Base-by-base conservation (phyloP, 2,797 vertebrate species). In the Chaunax sp. region DNA sequence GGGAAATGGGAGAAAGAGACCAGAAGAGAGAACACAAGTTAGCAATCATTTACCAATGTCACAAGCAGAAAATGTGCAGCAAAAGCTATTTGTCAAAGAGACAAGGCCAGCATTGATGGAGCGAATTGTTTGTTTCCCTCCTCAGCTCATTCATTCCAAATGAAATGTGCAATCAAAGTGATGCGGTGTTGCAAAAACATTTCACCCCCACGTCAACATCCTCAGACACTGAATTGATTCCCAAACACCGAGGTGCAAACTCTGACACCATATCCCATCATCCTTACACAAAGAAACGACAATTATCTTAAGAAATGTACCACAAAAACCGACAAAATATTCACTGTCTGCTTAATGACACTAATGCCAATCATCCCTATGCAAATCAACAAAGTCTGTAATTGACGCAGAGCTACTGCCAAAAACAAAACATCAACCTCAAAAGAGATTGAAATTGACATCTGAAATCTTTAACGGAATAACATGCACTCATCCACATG, bases 161-260 rank as follows among this genome's bases (percentile, higher is more conserved):
- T 78, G 79, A 89, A 87, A 89, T 82, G 79, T 85, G 85, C 85
- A 89, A 92, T 90, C 86, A 87, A 73, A 84, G 55, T 69, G 69
- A 83, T 82, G 86, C 57, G 66, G 75, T 72, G 75, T 76, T 71
- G 67, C 38, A 11, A 86, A 85, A 84, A 87, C 81, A 84, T 73
- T 55, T 63, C 60, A 62, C 53, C 57, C 59, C 71, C 61, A 59
- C 55, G 60, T 71, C 78, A 81, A 72, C 78, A 76, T 84, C 62
- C 54, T 76, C 60, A 69, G 57, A 58, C 63, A 71, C 70, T 64
- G 75, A 65, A 72, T 80, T 77, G 61, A 87, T 81, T 78, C 47
- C 38, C 56, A 67, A 81, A 77, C 51, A 74, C 64, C 50, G 61
- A 58, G 43, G 85, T 78, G 77, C 59, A 67, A 87, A 83, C 74